Evolutionary conservation across 2,797 vertebrate genomes (phyloP), one percentile per base, ranked within the genome.

Genomic region (Micromesistius poutassou): DNA sequence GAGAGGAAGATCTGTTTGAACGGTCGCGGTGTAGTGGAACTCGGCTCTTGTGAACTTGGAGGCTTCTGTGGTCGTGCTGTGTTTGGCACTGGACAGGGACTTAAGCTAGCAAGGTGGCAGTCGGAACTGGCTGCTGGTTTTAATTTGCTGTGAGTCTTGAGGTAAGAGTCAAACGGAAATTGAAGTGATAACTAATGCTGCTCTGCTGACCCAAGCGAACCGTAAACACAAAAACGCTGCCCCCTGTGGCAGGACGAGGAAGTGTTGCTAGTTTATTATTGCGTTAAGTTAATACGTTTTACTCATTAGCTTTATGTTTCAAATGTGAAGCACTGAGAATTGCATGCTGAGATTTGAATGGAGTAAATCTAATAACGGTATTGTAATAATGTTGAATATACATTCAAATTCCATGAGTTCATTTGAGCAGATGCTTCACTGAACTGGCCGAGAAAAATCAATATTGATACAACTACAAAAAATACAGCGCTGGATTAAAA

Each of bases 151-250:
- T 79, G 76, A 76, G 40, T 71, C 30, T 16, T 10, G 78, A 79
- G 82, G 84, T 84, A 74, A 86, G 85, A 76, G 42, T 50, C 76
- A 68, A 16, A 12, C 7, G 5, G n/a, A 36, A 9, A 55, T 76
- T 36, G 1, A 30, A 30, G 46, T 1, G 2, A 3, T 55, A 22
- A 33, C 50, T 38, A 25, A 25, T 31, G 13, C 9, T 50, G 31
- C 50, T 38, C 25, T 31, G 8, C 7, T 25, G 31, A 70, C 73
- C 73, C 31, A 33, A 73, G 25, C 42, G 28, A 75, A 68, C 30
- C 77, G 46, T 74, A 78, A 83, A 81, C 68, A 76, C 28, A 2
- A 9, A 62, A 30, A 33, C 76, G 75, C 72, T 72, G 73, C 77
- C 73, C 4, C 25, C 16, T 1, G 74, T 76, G 77, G 75, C 50